A percentile compares a stretch with the other conserved stretches of the same genome.
Conservation (phyloP, 30 jellyfish, hydroid and myxozoan species). For the Hydractinia symbiolongicarpus region DNA sequence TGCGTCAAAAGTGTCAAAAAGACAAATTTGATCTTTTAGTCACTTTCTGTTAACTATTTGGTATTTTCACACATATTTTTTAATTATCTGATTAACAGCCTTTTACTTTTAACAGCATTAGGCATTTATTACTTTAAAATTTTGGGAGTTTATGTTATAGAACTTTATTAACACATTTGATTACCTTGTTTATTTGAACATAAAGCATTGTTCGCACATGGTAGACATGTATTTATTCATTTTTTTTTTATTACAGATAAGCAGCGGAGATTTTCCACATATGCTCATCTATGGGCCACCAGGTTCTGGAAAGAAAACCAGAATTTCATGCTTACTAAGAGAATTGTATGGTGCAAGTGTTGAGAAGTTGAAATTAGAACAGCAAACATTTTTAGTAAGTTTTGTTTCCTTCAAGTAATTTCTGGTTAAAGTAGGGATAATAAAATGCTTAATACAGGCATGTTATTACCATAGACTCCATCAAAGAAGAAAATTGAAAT, state of each 20-base stretch:
- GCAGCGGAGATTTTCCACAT: slow-evolving; percentile 98
- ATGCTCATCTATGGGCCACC: slow-evolving; percentile 96
- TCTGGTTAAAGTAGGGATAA: background rate
- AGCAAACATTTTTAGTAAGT: slow-evolving; percentile 74
- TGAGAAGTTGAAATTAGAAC: slow-evolving; percentile 95
- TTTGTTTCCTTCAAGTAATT: background rate
- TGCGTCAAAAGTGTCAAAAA: too few relatives aligned
- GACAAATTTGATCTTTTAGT: too few relatives aligned
- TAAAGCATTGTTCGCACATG: background rate
- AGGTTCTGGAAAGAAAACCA: slow-evolving; percentile 98
- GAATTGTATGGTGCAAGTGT: slow-evolving; percentile 97
- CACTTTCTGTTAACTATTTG: too few relatives aligned
- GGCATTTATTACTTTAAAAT: too few relatives aligned
- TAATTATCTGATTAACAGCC: too few relatives aligned
- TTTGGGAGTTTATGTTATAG: too few relatives aligned
- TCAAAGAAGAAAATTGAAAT: slow-evolving; percentile 86
- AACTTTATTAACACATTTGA: background rate
- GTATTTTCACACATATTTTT: too few relatives aligned
- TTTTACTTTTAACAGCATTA: too few relatives aligned
- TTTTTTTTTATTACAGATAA: slow-evolving; percentile 44
- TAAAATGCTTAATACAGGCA: background rate
- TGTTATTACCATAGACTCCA: slow-evolving; percentile 34
- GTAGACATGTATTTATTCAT: background rate
- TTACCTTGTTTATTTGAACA: background rate
- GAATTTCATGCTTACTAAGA: slow-evolving; percentile 85